Conservation (phyloP, 2,797 vertebrate genomes). For the Chaunax sp. region DNA sequence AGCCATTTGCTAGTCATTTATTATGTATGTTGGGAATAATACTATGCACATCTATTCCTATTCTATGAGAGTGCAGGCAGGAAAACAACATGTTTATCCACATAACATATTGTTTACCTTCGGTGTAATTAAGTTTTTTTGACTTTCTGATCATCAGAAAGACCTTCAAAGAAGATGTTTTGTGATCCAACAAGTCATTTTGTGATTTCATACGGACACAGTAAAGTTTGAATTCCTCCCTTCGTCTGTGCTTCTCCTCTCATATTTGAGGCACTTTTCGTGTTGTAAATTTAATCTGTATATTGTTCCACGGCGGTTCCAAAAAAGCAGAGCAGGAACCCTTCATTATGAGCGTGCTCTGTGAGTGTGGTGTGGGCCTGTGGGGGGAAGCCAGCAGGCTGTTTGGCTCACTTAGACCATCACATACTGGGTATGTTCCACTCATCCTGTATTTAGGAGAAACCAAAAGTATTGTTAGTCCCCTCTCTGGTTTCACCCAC, state of each 20-base stretch:
- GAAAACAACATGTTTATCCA: no score
- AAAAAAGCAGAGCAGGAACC: slow-evolving; percentile 58
- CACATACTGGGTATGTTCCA: slow-evolving; percentile 55
- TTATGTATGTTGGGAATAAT: no score
- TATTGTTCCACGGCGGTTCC: slow-evolving; percentile 57
- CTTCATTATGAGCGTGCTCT: slow-evolving; percentile 61
- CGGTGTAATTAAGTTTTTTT: no score
- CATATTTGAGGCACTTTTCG: slow-evolving; percentile 31
- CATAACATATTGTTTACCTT: no score
- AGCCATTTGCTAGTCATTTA: no score
- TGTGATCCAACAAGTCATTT: neutral
- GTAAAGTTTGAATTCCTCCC: slow-evolving; percentile 11
- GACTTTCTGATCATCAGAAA: slow-evolving; percentile 11
- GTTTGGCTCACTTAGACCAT: slow-evolving; percentile 62
- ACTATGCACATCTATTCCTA: no score
- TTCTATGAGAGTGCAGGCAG: no score
- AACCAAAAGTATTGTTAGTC: slow-evolving; percentile 81
- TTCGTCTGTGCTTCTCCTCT: neutral
- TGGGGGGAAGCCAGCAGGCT: slow-evolving; percentile 54
- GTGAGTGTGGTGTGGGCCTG: slow-evolving; percentile 55
- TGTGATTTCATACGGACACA: neutral
- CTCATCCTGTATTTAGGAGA: slow-evolving; percentile 73
- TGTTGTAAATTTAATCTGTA: slow-evolving; percentile 51
- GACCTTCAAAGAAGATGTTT: slow-evolving; percentile 1
- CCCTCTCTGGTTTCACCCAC: slow-evolving; percentile 62